phyloP scores from a whole-genome alignment of 1,140 invertebrate genomes.

The Drosophila pandora region DNA sequence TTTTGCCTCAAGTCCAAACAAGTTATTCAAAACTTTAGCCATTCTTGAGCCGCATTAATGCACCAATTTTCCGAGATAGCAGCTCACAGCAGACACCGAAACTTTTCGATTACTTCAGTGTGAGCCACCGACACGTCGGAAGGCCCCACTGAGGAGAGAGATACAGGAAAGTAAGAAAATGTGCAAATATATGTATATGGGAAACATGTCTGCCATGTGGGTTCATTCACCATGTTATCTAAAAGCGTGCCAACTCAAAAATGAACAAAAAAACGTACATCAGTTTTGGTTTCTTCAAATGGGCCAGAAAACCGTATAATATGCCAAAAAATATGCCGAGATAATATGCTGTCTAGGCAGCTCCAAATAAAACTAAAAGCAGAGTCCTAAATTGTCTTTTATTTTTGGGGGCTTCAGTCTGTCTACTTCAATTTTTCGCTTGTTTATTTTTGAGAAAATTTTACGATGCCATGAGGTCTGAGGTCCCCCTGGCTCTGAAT shows the following conservation, averaged over 20 bases:
- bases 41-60: constrained; percentile 56
- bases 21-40: constrained; percentile 40
- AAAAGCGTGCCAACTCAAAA: constrained; percentile 59
- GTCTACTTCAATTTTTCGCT: constrained; percentile 59
- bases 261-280: constrained; percentile 18
- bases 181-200: constrained; percentile 33
- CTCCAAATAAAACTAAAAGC: constrained; percentile 40
- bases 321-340: constrained; percentile 41
- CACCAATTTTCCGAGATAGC: constrained; percentile 51
- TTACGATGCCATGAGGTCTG: constrained; percentile 54
- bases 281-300: constrained; percentile 48
- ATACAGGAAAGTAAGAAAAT: constrained; percentile 27
- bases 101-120: constrained; percentile 56
- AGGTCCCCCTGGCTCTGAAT: constrained; percentile 20
- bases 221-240: constrained; percentile 75
- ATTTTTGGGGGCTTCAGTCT: constrained; percentile 45
- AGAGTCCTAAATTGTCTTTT: constrained; percentile 44
- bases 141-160: constrained; percentile 10
- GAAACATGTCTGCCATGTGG: constrained; percentile 60
- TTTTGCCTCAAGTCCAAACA: constrained; percentile 19
- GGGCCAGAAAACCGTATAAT: constrained; percentile 50
- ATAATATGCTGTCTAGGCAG: constrained; percentile 36
- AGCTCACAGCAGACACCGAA: constrained; percentile 49
- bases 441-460: constrained; percentile 66
- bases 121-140: constrained; percentile 37